Percentiles rank a stretch among this genome's conserved stretches.
These are phyloP conservation scores for Hermaeophaga mercurialis DNA, from an alignment of 2,888 invertebrate species.

Conservation along the genomic window DNA sequence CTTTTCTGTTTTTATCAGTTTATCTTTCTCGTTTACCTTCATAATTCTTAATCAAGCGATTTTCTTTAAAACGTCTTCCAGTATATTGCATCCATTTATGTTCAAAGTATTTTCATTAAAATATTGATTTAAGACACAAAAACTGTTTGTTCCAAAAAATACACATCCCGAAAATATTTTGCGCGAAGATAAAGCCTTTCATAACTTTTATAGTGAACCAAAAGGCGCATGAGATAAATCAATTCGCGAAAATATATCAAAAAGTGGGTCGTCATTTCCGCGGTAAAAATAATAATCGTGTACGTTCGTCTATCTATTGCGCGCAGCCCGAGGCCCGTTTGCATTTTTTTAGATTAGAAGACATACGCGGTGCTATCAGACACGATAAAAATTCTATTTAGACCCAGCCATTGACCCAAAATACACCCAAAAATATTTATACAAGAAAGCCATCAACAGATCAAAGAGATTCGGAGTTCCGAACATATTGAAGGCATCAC, in stretches of 20 bases:
- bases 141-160: no score
- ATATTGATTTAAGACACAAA: no score
- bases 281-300: background rate
- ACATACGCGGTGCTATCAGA: background rate
- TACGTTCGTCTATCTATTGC: background rate
- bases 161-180: no score
- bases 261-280: background rate
- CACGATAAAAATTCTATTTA: background rate
- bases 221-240: background rate
- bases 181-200: no score
- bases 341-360: constrained; percentile 5
- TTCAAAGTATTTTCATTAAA: no score
- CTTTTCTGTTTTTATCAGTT: no score
- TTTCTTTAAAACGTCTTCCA: no score
- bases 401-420: background rate
- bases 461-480: background rate
- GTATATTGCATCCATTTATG: no score
- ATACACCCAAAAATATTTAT: no score
- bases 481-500: background rate
- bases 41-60: no score
- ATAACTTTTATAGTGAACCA: background rate
- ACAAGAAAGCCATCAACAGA: no score
- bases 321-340: background rate
- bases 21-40: no score
- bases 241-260: constrained; percentile 2